Evolutionary conservation across 2,797 vertebrate species (phyloP), one percentile per base, ranked within the genome.

Genomic region (Arctocebus calabarensis): DNA sequence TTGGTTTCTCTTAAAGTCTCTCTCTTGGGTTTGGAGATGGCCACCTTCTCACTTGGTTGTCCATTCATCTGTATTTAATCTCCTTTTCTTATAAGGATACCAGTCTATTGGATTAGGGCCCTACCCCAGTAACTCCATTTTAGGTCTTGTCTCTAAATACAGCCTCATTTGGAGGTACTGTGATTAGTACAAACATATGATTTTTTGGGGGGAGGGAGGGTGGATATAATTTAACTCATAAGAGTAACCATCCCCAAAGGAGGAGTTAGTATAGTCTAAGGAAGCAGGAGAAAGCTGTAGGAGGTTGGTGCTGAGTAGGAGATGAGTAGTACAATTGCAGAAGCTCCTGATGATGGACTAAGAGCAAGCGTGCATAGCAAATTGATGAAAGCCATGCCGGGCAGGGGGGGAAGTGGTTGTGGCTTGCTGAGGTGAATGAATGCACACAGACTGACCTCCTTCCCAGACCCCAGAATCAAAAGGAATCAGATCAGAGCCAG

Each of bases 361-460:
- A 22, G 7, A 12, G 11, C n/a, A 25, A 29, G 29, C 7, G 2
- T 8, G 20, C 70, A n/a, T 52, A 23, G 16, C 57, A 52, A 12
- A 19, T 55, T 12, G 17, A 40, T 7, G 17, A 23, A 68, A 52
- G 61, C 61, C 22, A 11, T 12, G 66, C 23, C 43, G 40, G 73
- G 66, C 23, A 4, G 52, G 16, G 5, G 43, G 23, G 6, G n/a
- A n/a, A 8, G 16, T 5, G 2, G 4, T 43, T 37, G 14, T 0
- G 0, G 16, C 68, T 55, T n/a, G 23, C 59, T 14, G 34, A 14
- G 71, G 52, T 81, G 48, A 57, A 1, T 27, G 19, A 27, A 48
- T 23, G 32, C 23, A 52, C 0, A 12, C 48, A 52, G 62, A 37
- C 4, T 2, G 19, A n/a, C 59, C 10, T 88, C 8, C 11, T 2